Percentiles rank a stretch among this genome's conserved stretches.
These are phyloP conservation scores for Lacerta bilineata DNA, from an alignment of 2,797 vertebrate genomes.

Conservation along the genomic window DNA sequence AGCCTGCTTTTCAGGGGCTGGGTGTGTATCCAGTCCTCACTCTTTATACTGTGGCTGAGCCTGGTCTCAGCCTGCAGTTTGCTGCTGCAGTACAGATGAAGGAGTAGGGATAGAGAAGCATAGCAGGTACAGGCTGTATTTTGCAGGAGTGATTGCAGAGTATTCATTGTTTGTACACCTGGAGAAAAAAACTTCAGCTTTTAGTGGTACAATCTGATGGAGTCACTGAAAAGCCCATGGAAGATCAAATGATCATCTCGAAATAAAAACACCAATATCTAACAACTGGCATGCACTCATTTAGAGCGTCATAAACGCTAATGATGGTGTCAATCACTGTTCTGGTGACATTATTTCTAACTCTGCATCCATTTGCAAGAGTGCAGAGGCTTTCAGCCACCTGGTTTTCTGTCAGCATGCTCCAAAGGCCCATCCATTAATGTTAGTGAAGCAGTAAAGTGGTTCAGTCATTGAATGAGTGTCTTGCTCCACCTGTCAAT, in stretches of 20 bases:
- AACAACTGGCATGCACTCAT: not conserved
- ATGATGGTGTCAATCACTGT: not conserved
- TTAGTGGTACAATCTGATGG: not conserved
- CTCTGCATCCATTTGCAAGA: not conserved
- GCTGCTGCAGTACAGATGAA: not conserved
- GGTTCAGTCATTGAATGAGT: not conserved
- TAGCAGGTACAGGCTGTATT: not conserved
- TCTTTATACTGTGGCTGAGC: not conserved
- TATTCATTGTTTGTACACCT: not conserved
- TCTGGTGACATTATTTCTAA: not conserved
- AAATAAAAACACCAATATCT: not conserved
- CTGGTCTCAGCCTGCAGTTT: not conserved
- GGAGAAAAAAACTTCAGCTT: not conserved
- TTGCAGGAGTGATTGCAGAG: not conserved
- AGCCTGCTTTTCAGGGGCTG: not conserved
- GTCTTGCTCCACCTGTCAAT: no score
- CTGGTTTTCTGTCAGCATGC: not conserved
- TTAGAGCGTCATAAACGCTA: not conserved
- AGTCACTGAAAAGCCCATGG: not conserved
- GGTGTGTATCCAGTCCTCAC: not conserved
- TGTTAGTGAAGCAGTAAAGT: not conserved
- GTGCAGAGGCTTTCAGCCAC: not conserved
- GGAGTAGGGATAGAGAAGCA: not conserved
- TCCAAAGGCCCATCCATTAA: not conserved
- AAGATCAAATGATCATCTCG: not conserved